Evolutionary conservation across 2,113 vertebrate species (phyloP).

Genomic region (Polypterus senegalus): DNA sequence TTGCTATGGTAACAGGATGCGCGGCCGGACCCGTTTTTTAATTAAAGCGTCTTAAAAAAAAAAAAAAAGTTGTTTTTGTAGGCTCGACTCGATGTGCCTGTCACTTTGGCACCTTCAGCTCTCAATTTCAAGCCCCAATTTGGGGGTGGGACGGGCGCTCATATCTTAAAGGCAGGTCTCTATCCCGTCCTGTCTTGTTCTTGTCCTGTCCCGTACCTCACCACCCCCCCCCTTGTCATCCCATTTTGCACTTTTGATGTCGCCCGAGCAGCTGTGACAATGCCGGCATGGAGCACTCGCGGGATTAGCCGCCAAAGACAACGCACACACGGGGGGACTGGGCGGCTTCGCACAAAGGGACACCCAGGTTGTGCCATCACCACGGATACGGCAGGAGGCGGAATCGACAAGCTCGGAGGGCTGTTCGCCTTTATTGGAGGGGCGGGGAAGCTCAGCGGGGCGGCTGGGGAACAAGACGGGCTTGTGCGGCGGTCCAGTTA

Average conservation of each 20-base stretch:
- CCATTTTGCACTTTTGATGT: constrained; percentile 16
- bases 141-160: constrained; percentile 7
- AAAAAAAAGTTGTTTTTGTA: constrained; percentile 44
- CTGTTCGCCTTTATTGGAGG: constrained; percentile 28
- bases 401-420: constrained; percentile 32
- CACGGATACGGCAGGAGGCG: constrained; percentile 35
- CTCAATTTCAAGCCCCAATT: constrained; percentile 12
- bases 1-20: constrained; percentile 65
- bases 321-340: constrained; percentile 28
- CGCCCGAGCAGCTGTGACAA: constrained; percentile 26
- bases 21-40: constrained; percentile 47
- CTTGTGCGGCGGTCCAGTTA: not conserved
- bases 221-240: constrained; percentile 12
- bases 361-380: constrained; percentile 54
- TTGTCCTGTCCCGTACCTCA: no score
- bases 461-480: no score
- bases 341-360: constrained; percentile 33
- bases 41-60: constrained; percentile 35
- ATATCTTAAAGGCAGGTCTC: constrained; percentile 7
- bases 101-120: not conserved
- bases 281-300: constrained; percentile 33
- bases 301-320: constrained; percentile 39
- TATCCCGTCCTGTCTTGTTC: not conserved
- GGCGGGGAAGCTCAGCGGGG: constrained; percentile 13
- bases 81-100: constrained; percentile 6